Evolutionary conservation across 2,797 vertebrate genomes (phyloP).

Genomic region (Syngnathus rostellatus): DNA sequence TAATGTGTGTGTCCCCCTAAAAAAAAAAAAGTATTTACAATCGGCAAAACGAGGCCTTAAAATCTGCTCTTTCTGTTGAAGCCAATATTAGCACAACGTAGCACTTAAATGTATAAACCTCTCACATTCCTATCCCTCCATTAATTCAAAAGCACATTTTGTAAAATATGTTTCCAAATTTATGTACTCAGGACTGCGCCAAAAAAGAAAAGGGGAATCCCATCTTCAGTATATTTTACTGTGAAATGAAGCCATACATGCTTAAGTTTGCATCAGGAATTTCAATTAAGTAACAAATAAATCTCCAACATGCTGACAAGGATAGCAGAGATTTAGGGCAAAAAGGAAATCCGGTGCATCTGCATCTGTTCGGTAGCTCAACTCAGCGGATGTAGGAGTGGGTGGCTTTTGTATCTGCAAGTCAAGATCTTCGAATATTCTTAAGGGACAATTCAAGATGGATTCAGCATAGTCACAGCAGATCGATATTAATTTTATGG

Average conservation of each 20-base stretch:
- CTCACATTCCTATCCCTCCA: neutral
- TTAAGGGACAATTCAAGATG: slow-evolving; percentile 2
- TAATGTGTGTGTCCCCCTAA: neutral
- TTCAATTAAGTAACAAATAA: slow-evolving; percentile 45
- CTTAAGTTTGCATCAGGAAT: slow-evolving; percentile 31
- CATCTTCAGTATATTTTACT: slow-evolving; percentile 22
- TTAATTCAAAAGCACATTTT: slow-evolving; percentile 13
- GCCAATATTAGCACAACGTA: neutral
- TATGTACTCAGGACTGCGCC: slow-evolving; percentile 10
- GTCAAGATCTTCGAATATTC: slow-evolving; percentile 8
- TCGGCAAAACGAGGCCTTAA: slow-evolving; percentile 22
- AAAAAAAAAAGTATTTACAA: slow-evolving; percentile 23
- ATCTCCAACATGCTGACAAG: slow-evolving; percentile 31
- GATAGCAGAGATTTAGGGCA: slow-evolving; percentile 36
- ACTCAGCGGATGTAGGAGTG: slow-evolving; percentile 20
- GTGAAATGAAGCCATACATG: slow-evolving; percentile 29
- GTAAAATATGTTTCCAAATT: slow-evolving; percentile 12
- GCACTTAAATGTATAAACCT: neutral
- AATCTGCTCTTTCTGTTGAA: slow-evolving; percentile 20
- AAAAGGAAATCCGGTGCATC: slow-evolving; percentile 47
- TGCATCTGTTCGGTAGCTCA: slow-evolving; percentile 47
- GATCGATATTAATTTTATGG: slow-evolving; percentile 13
- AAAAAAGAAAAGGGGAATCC: slow-evolving; percentile 18
- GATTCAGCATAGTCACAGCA: slow-evolving; percentile 7
- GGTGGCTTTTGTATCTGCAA: slow-evolving; percentile 23